phyloP scores from a whole-genome alignment of 1,140 invertebrate genomes.

The Druon quercuslanigerum region DNA sequence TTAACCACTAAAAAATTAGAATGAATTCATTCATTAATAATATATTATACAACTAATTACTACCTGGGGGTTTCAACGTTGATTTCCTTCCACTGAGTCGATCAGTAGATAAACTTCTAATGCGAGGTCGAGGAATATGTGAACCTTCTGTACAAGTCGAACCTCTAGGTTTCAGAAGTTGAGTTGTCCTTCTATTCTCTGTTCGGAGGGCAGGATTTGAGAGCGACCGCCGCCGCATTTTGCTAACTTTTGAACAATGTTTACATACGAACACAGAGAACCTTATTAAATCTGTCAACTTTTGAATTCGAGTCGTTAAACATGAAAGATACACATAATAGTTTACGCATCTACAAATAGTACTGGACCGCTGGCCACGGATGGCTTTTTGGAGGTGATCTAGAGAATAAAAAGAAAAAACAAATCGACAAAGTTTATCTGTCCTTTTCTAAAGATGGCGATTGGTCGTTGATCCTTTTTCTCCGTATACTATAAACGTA shows the following conservation, averaged over 20 bases:
- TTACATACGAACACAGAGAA: neutral
- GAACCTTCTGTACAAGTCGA: slow-evolving; percentile 36
- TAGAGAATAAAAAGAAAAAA: too few relatives aligned
- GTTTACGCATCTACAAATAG: too few relatives aligned
- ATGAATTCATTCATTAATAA: neutral
- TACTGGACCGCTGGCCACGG: too few relatives aligned
- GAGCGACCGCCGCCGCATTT: slow-evolving; percentile 3
- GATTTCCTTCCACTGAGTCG: slow-evolving; percentile 50
- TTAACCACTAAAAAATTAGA: neutral
- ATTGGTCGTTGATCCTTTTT: too few relatives aligned
- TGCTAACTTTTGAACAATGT: neutral
- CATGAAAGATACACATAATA: too few relatives aligned
- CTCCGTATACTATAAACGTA: too few relatives aligned
- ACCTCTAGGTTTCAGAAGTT: slow-evolving; percentile 1
- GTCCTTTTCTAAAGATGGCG: too few relatives aligned
- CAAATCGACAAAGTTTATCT: too few relatives aligned
- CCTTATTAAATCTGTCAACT: neutral
- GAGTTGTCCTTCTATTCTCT: slow-evolving; percentile 18
- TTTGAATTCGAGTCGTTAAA: neutral
- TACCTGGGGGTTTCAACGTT: slow-evolving; percentile 52
- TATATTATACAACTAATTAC: neutral
- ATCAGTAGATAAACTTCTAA: slow-evolving; percentile 57
- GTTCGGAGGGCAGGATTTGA: neutral
- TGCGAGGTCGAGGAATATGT: slow-evolving; percentile 61
- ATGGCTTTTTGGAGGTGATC: too few relatives aligned